Percentiles rank a stretch among this genome's conserved stretches.
phyloP scores from a whole-genome alignment of 92 coral and sea anemone genomes.

The Paramuricea clavata region DNA sequence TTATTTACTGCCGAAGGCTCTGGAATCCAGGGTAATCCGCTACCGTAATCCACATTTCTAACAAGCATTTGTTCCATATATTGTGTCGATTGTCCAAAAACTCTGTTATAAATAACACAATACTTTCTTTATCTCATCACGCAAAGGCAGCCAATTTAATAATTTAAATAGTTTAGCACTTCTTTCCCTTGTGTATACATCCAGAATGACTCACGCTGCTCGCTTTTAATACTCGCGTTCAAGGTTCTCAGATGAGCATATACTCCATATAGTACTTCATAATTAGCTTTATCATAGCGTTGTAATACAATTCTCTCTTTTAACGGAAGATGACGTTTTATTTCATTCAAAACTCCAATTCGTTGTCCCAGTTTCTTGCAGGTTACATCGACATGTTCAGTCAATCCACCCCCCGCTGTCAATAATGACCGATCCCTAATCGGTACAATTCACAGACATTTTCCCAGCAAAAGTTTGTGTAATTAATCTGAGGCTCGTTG shows the following conservation, averaged over 20 bases:
- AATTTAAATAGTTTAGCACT: conserved; percentile 16
- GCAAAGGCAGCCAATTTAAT: conserved; percentile 30
- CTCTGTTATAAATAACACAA: conserved; percentile 35
- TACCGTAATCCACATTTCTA: too few species aligned
- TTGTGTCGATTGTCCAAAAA: conserved; percentile 11
- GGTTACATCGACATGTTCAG: background rate
- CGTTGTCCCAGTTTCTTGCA: conserved; percentile 28
- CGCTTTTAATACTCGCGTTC: conserved; percentile 19
- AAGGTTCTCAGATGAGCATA: conserved; percentile 18
- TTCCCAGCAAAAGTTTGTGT: too few species aligned
- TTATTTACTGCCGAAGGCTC: too few species aligned
- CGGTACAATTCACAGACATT: too few species aligned
- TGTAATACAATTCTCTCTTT: background rate
- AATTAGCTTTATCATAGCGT: conserved; percentile 30
- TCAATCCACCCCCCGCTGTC: too few species aligned
- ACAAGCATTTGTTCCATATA: too few species aligned
- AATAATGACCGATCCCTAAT: too few species aligned
- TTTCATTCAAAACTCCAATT: conserved; percentile 37
- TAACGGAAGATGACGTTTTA: conserved; percentile 35
- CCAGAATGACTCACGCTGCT: conserved; percentile 30
- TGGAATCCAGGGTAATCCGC: too few species aligned
- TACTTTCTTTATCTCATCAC: conserved; percentile 25
- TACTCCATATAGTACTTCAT: conserved; percentile 20
- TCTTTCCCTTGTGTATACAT: conserved; percentile 31
- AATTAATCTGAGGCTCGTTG: too few species aligned